Conservation (phyloP, 2,113 vertebrate genomes). For the Limanda limanda region DNA sequence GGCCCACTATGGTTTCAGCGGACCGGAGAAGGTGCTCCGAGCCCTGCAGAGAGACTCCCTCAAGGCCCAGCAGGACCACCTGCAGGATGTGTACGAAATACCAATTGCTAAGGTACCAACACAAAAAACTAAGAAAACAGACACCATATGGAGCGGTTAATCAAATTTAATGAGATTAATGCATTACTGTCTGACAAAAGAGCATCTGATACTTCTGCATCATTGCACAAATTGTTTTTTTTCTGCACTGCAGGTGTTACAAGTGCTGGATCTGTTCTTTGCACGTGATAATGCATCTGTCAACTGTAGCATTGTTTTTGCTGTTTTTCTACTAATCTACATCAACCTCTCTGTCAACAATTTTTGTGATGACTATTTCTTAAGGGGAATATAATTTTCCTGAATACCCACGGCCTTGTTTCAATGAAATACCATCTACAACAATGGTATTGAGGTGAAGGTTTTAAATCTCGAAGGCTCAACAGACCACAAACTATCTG, state of each 20-base stretch:
- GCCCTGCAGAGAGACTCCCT: slow-evolving; percentile 89
- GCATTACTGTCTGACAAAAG: slow-evolving; percentile 58
- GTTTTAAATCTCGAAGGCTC: background rate
- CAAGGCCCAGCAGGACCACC: slow-evolving; percentile 82
- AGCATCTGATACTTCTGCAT: slow-evolving; percentile 44
- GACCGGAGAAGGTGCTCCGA: slow-evolving; percentile 85
- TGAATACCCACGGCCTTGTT: background rate
- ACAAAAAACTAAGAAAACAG: slow-evolving; percentile 29
- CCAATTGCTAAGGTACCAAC: slow-evolving; percentile 87
- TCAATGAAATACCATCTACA: background rate
- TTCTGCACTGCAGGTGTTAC: slow-evolving; percentile 44
- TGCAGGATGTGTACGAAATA: slow-evolving; percentile 87
- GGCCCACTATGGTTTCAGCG: slow-evolving; percentile 88
- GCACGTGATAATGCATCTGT: slow-evolving; percentile 18
- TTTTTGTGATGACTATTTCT: background rate
- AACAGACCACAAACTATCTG: background rate
- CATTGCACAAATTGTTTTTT: slow-evolving; percentile 49
- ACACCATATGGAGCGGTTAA: slow-evolving; percentile 57
- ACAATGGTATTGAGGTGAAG: background rate
- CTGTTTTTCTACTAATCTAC: background rate
- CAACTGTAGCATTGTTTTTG: background rate
- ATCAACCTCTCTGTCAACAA: background rate
- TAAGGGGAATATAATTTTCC: background rate
- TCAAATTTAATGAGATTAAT: slow-evolving; percentile 68
- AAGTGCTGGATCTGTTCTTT: background rate